Percentiles rank a stretch among this genome's conserved stretches.
phyloP scores from a whole-genome alignment of 2,888 invertebrate genomes.

The Rhorus exstirpatorius region DNA sequence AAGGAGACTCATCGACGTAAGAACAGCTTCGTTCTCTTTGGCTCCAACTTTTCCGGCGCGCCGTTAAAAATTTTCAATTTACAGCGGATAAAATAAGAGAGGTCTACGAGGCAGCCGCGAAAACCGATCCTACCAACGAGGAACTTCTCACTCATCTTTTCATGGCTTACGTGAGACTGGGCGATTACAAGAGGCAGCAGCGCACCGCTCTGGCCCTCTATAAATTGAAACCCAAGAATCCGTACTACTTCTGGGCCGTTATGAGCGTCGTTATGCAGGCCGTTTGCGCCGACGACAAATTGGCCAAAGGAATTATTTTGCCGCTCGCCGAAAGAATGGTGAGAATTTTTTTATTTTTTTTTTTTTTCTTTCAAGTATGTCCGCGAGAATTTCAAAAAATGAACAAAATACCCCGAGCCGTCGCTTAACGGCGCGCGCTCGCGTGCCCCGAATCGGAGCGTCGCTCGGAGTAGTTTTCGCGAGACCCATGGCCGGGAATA shows the following conservation, averaged over 20 bases:
- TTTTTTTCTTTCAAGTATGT: background rate
- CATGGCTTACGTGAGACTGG: conserved; percentile 97
- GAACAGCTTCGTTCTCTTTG: no score
- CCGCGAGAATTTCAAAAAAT: background rate
- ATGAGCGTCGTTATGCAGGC: conserved; percentile 99
- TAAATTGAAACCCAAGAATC: conserved; percentile 96
- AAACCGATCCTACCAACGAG: conserved; percentile 94
- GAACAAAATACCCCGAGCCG: no score
- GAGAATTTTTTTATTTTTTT: background rate
- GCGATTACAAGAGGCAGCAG: conserved; percentile 96
- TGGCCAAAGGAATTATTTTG: conserved; percentile 90
- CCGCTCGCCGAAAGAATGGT: conserved; percentile 98
- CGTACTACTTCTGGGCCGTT: conserved; percentile 99
- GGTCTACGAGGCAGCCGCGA: conserved; percentile 95
- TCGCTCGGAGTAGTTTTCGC: no score
- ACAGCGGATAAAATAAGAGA: conserved; percentile 95
- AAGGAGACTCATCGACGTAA: conserved; percentile 96
- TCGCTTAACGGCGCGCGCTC: no score
- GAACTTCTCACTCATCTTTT: conserved; percentile 97
- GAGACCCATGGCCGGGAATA: no score
- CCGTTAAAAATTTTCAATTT: no score
- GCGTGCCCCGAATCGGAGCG: no score
- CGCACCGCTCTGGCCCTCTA: conserved; percentile 95
- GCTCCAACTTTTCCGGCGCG: no score
- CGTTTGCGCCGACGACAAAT: conserved; percentile 81